A percentile compares a stretch with the other conserved stretches of the same genome.
Evolutionary conservation across 2,888 invertebrate species (phyloP).

Genomic region (Liopterus haemorrhoidalis): DNA sequence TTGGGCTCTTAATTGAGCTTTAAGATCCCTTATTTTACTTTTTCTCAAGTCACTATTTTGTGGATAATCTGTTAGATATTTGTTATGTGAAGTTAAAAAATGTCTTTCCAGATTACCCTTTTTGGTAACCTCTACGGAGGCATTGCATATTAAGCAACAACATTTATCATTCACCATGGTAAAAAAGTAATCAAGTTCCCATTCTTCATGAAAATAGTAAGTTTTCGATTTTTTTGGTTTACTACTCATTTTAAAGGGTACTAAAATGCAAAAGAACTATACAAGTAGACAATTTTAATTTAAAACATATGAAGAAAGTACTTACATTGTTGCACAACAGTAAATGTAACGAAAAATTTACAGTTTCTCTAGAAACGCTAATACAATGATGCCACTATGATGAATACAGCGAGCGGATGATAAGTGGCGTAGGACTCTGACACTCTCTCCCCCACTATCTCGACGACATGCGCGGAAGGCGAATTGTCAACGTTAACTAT

Average conservation of each 20-base stretch:
- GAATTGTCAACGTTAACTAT: too few species aligned
- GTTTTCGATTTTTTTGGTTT: slow-evolving; percentile 23
- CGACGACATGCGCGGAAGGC: too few species aligned
- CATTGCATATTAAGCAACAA: slow-evolving; percentile 23
- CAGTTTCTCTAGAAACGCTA: too few species aligned
- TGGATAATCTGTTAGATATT: slow-evolving; percentile 26
- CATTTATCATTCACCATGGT: slow-evolving; percentile 26
- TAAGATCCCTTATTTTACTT: slow-evolving; percentile 24
- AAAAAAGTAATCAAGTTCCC: slow-evolving; percentile 25
- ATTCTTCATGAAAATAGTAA: slow-evolving; percentile 26
- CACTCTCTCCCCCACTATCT: too few species aligned
- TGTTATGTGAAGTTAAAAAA: slow-evolving; percentile 23
- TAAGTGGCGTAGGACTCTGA: too few species aligned
- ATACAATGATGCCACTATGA: too few species aligned
- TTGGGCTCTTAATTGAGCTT: slow-evolving; percentile 25
- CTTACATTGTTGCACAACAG: too few species aligned
- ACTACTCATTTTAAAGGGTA: slow-evolving; percentile 16
- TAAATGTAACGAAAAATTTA: too few species aligned
- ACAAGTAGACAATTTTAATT: slow-evolving; percentile 1
- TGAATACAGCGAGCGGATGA: too few species aligned
- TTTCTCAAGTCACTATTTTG: slow-evolving; percentile 21
- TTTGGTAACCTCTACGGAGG: slow-evolving; percentile 21
- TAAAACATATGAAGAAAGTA: too few species aligned
- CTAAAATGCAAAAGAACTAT: slow-evolving; percentile 6
- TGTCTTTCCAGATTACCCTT: slow-evolving; percentile 25